These are phyloP conservation scores for Nomada ferruginata DNA, from an alignment of 2,888 invertebrate genomes.

Conservation along the genomic window DNA sequence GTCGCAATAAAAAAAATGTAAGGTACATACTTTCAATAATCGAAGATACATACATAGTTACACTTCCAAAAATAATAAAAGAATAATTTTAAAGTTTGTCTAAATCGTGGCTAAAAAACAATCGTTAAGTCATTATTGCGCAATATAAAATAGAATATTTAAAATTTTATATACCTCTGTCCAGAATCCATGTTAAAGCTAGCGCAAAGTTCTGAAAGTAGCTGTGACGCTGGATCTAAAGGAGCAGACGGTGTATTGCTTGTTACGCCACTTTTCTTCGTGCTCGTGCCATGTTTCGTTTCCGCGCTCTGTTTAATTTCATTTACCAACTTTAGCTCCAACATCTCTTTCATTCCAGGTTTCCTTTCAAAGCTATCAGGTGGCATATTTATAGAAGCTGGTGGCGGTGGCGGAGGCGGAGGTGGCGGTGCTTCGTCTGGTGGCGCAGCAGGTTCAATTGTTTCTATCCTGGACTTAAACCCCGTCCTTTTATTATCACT, in stretches of 20 bases:
- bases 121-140: background rate
- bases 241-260: constrained; percentile 76
- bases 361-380: constrained; percentile 82
- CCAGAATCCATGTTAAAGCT: constrained; percentile 89
- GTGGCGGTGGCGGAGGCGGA: constrained; percentile 84
- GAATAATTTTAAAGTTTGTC: background rate
- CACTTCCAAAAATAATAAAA: background rate
- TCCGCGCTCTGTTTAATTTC: constrained; percentile 93
- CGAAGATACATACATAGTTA: background rate
- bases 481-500: constrained; percentile 79
- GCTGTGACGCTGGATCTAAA: constrained; percentile 91
- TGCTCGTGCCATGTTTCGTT: constrained; percentile 86
- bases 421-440: constrained; percentile 83
- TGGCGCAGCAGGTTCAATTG: constrained; percentile 84
- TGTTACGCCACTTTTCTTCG: constrained; percentile 56
- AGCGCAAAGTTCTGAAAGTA: constrained; percentile 94
- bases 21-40: background rate
- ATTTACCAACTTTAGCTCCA: constrained; percentile 91
- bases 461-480: constrained; percentile 81
- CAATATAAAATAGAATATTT: constrained; percentile 9
- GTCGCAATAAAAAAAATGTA: constrained; percentile 10
- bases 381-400: constrained; percentile 78
- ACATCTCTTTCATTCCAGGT: constrained; percentile 91
- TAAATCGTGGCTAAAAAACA: background rate
- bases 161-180: constrained; percentile 78